Percentiles rank a stretch among this genome's conserved stretches.
phyloP scores from a whole-genome alignment of 2,113 vertebrate species.

The Phycodurus eques region DNA sequence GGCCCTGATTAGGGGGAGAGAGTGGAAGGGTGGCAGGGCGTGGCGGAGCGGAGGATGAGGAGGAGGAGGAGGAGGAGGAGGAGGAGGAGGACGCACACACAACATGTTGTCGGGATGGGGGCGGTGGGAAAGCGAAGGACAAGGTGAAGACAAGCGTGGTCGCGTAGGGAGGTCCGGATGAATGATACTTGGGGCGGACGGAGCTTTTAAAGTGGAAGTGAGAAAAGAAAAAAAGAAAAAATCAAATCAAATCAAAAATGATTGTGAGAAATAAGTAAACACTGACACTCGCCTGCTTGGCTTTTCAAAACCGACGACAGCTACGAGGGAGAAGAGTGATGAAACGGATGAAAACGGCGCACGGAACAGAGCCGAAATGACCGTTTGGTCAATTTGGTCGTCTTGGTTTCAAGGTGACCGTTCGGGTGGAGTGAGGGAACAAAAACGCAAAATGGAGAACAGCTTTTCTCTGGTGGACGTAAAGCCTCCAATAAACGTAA shows the following conservation, averaged over 20 bases:
- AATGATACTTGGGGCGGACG: neutral
- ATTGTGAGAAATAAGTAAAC: slow-evolving; percentile 5
- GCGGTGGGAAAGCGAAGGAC: slow-evolving; percentile 35
- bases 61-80: slow-evolving; percentile 39
- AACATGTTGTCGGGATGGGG: slow-evolving; percentile 39
- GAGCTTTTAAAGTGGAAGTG: neutral
- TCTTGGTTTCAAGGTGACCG: too few species aligned
- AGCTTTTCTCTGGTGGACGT: too few species aligned
- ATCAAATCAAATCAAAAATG: too few species aligned
- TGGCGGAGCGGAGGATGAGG: slow-evolving; percentile 70
- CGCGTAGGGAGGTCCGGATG: neutral
- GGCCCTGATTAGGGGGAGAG: slow-evolving; percentile 91
- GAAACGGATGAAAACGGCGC: too few species aligned
- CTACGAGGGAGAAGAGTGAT: neutral
- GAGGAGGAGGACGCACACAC: slow-evolving; percentile 46
- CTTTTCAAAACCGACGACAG: neutral
- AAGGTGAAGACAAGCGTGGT: neutral
- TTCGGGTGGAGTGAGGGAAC: too few species aligned
- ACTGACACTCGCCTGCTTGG: neutral
- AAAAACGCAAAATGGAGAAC: too few species aligned
- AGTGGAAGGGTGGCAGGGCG: slow-evolving; percentile 62
- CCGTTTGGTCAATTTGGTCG: too few species aligned
- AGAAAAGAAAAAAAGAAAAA: neutral
- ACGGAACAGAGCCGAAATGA: too few species aligned
- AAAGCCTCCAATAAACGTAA: too few species aligned